Base-by-base conservation (phyloP, 1,140 invertebrate genomes). In the Harpegnathos saltator region DNA sequence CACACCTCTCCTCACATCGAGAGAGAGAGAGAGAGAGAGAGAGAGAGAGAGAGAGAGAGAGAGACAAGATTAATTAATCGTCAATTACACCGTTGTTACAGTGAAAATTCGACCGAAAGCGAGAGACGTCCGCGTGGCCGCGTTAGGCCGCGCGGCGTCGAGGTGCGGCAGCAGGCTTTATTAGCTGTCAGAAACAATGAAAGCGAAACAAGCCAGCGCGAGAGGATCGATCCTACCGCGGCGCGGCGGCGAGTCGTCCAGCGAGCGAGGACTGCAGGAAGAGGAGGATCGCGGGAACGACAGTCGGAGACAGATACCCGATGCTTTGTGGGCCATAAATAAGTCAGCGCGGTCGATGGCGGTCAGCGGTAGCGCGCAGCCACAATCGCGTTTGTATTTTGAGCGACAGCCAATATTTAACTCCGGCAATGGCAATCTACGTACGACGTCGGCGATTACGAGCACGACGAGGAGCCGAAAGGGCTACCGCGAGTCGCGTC, bases 321-420 rank as follows among this genome's bases (percentile, higher is more conserved):
- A 85, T 90, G 82, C 85, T 92, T 91, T 89, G 91, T 90, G 89
- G 86, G 77, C 86, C 90, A 89, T 92, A 92, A 92, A 92, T 88
- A 92, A 90, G 85, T 90, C 89, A 91, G 85, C 89, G 82, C n/a
- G n/a, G n/a, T n/a, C n/a, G n/a, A n/a, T n/a, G n/a, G 83, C 33
- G 50, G 75, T 85, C 74, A 82, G 52, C 68, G 78, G 63, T 48
- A 24, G 44, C 22, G 14, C 29, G 52, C 74, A 29, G 68, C 44
- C 62, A 22, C n/a, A 86, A 50, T 82, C 80, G 82, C 69, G 73
- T 89, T 88, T 80, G 83, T 83, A 83, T 85, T 92, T 91, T 91
- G 89, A 91, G 73, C 86, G 91, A 91, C 88, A 89, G 90, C 85
- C 86, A 89, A 92, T 92, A 91, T 92, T 92, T 90, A 91, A 91